These are phyloP conservation scores for Sthenelais limicola DNA, from an alignment of 2,888 invertebrate species.

Conservation along the genomic window DNA sequence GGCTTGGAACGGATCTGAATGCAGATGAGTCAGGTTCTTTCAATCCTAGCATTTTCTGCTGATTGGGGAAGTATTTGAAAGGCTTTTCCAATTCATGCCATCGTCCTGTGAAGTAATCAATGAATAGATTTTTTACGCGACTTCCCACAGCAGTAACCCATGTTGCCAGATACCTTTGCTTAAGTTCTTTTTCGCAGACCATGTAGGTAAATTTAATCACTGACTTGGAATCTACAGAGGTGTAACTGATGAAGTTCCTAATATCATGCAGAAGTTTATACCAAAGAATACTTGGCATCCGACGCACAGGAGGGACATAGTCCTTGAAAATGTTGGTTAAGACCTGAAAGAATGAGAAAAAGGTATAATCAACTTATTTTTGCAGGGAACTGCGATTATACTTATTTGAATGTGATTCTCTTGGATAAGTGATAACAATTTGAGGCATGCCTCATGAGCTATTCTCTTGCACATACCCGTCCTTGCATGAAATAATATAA, in stretches of 20 bases:
- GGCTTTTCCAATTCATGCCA: conserved; percentile 19
- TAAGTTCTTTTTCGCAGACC: not conserved
- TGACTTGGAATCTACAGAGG: not conserved
- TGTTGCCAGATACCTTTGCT: not conserved
- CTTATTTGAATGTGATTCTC: too few species aligned
- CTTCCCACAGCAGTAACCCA: conserved; percentile 22
- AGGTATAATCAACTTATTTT: too few species aligned
- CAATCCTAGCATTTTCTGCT: conserved; percentile 13
- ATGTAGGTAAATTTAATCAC: not conserved
- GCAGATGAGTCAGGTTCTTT: not conserved
- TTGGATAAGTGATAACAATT: too few species aligned
- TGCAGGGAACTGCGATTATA: too few species aligned
- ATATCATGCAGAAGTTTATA: not conserved
- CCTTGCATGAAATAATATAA: too few species aligned
- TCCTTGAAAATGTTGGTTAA: conserved; percentile 18
- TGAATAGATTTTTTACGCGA: conserved; percentile 9
- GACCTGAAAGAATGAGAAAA: conserved; percentile 5
- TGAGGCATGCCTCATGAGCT: too few species aligned
- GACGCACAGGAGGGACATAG: conserved; percentile 20
- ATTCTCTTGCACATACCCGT: too few species aligned
- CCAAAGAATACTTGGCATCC: conserved; percentile 10
- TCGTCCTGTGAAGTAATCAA: not conserved
- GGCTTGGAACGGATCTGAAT: conserved; percentile 1
- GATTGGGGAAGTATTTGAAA: not conserved
- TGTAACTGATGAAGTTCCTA: not conserved